Evolutionary conservation across 2,888 invertebrate species (phyloP).

Genomic region (Melieria picta): DNA sequence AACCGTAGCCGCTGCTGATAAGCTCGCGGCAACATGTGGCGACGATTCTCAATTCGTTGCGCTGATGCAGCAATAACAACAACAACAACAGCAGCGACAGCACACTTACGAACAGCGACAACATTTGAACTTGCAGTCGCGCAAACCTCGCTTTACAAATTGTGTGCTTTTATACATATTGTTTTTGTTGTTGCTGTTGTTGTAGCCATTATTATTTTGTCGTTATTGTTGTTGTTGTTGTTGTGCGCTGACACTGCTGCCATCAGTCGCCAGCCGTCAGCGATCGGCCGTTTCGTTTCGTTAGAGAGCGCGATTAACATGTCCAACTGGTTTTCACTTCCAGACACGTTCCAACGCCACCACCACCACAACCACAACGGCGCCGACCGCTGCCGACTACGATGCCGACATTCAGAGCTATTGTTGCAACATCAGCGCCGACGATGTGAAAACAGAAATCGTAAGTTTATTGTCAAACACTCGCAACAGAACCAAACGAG

Average conservation of each 20-base stretch:
- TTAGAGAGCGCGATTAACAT: slow-evolving; percentile 26
- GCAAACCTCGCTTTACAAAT: slow-evolving; percentile 28
- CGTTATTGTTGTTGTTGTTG: slow-evolving; percentile 35
- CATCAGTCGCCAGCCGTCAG: not conserved
- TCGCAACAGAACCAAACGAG: not conserved
- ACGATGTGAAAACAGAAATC: slow-evolving; percentile 65
- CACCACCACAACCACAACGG: not conserved
- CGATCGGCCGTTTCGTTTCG: not conserved
- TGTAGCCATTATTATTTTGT: slow-evolving; percentile 12
- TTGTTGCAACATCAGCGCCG: slow-evolving; percentile 60
- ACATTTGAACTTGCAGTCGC: slow-evolving; percentile 26
- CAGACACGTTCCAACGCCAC: slow-evolving; percentile 20
- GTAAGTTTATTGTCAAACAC: slow-evolving; percentile 51
- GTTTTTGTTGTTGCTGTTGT: slow-evolving; percentile 19
- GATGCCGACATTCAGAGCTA: slow-evolving; percentile 32
- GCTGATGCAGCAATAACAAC: slow-evolving; percentile 30
- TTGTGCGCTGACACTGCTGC: slow-evolving; percentile 34
- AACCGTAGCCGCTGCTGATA: slow-evolving; percentile 31
- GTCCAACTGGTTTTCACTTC: slow-evolving; percentile 24
- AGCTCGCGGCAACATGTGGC: slow-evolving; percentile 17
- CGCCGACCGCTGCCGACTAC: slow-evolving; percentile 21
- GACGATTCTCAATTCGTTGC: not conserved
- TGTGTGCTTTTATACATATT: slow-evolving; percentile 25
- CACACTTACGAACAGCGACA: slow-evolving; percentile 12
- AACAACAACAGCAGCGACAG: slow-evolving; percentile 23